phyloP scores from a whole-genome alignment of 2,113 vertebrate genomes.

The Fregata magnificens region DNA sequence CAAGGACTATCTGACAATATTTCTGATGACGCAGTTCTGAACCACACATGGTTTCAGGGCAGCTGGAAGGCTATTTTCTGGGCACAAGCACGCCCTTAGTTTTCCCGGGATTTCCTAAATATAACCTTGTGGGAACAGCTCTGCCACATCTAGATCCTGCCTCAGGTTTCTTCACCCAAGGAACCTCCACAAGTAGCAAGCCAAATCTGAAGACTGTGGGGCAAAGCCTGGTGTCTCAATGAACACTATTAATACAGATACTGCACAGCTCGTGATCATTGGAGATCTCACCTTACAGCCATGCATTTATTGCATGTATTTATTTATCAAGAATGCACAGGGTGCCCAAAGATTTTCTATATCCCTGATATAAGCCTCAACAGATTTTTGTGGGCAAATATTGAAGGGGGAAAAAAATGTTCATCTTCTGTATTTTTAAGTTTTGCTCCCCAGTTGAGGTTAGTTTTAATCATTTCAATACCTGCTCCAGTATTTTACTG shows the following conservation, averaged over 20 bases:
- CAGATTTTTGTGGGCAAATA: not conserved
- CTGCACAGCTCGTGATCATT: no score
- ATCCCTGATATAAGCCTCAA: not conserved
- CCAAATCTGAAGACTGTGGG: not conserved
- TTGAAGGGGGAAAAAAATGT: not conserved
- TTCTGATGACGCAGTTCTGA: not conserved
- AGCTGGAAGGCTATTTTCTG: not conserved
- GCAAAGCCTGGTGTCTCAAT: not conserved
- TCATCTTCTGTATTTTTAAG: not conserved
- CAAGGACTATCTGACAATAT: not conserved
- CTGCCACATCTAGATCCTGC: not conserved
- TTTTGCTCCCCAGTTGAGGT: not conserved
- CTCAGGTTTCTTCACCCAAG: not conserved
- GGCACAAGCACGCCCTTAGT: not conserved
- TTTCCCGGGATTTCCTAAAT: not conserved
- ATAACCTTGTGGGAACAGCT: not conserved
- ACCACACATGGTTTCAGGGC: not conserved
- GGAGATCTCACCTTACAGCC: not conserved
- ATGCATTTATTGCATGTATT: not conserved
- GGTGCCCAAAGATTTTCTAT: not conserved
- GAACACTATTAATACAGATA: not conserved
- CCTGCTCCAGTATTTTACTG: not conserved
- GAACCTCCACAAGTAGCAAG: not conserved
- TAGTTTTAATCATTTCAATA: not conserved
- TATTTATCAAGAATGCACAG: not conserved